Percentiles rank a stretch among this genome's conserved stretches.
phyloP scores from a whole-genome alignment of 2,797 vertebrate species.

The Hyperoplus immaculatus region DNA sequence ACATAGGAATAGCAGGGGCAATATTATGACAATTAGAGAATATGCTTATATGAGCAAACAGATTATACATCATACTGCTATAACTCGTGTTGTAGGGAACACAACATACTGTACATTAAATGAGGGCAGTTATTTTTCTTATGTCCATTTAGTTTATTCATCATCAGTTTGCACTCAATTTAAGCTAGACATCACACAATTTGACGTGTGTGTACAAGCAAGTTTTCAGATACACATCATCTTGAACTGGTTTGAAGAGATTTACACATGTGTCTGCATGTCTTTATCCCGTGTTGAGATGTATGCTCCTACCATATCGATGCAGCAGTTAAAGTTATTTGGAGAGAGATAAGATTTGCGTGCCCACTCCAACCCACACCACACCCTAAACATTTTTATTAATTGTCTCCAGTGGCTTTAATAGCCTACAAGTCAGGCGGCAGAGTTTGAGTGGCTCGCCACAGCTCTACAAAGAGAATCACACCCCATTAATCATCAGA shows the following conservation, averaged over 20 bases:
- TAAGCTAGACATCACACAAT: no score
- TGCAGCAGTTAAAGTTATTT: slow-evolving; percentile 56
- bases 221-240: background rate
- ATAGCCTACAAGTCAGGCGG: slow-evolving; percentile 53
- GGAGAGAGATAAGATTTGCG: slow-evolving; percentile 10
- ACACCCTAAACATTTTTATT: slow-evolving; percentile 28
- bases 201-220: background rate
- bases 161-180: background rate
- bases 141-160: background rate
- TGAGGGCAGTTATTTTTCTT: background rate
- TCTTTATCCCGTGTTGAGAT: slow-evolving; percentile 5
- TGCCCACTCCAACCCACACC: background rate
- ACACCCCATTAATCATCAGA: slow-evolving; percentile 58
- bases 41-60: background rate
- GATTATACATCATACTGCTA: background rate
- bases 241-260: slow-evolving; percentile 1
- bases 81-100: background rate
- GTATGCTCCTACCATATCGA: slow-evolving; percentile 5
- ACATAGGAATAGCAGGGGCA: background rate
- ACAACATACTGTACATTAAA: background rate
- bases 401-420: slow-evolving; percentile 37
- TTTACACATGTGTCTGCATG: background rate
- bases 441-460: slow-evolving; percentile 47
- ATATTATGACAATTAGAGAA: background rate
- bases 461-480: slow-evolving; percentile 38